A percentile compares a stretch with the other conserved stretches of the same genome.
phyloP scores from a whole-genome alignment of 2,113 vertebrate species.

The Thomomys bottae region DNA sequence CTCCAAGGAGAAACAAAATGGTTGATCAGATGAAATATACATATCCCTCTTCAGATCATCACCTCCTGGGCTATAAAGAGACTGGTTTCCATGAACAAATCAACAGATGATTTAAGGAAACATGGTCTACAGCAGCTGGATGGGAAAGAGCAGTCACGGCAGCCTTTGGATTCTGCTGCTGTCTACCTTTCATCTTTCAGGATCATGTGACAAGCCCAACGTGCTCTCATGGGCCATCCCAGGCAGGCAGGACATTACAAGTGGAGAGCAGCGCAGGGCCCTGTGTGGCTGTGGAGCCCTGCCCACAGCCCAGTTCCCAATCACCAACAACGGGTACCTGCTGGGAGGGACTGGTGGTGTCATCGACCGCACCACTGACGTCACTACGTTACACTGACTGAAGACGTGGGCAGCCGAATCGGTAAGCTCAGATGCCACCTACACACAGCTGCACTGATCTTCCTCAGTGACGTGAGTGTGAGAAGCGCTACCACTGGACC shows the following conservation, averaged over 20 bases:
- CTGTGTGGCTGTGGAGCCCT: rapidly evolving
- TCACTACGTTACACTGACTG: rapidly evolving
- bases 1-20: not conserved
- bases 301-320: not conserved
- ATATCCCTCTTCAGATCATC: rapidly evolving
- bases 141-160: not conserved
- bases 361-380: rapidly evolving
- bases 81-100: not conserved
- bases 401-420: not conserved
- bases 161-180: not conserved
- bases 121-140: not conserved
- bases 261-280: not conserved
- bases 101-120: not conserved
- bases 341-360: not conserved
- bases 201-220: not conserved
- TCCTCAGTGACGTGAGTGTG: not conserved
- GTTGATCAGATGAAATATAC: not conserved
- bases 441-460: rapidly evolving
- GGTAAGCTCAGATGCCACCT: not conserved
- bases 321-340: not conserved
- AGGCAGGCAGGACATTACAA: rapidly evolving
- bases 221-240: not conserved
- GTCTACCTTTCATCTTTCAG: not conserved
- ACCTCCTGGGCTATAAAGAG: not conserved
- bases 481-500: not conserved